These are phyloP conservation scores for Aspidoscelis tigris DNA, from an alignment of 2,113 vertebrate genomes.

Conservation along the genomic window DNA sequence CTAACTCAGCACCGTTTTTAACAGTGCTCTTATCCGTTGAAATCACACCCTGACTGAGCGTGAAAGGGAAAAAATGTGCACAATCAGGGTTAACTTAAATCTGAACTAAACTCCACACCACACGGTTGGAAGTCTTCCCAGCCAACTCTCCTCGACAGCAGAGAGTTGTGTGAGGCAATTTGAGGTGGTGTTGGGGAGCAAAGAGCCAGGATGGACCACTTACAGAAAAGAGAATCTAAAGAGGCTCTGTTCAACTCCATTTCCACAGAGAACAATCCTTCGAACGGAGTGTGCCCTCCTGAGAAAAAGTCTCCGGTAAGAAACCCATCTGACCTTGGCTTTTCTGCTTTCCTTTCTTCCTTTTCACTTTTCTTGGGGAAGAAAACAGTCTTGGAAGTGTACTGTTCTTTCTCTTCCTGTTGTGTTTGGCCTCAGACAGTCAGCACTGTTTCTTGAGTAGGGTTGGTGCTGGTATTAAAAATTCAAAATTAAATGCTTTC, in stretches of 20 bases:
- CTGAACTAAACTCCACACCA: conserved; percentile 71
- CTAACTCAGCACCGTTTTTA: conserved; percentile 48
- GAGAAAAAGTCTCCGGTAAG: conserved; percentile 76
- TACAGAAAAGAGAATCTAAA: conserved; percentile 77
- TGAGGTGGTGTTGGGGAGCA: background rate
- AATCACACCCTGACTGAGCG: conserved; percentile 44
- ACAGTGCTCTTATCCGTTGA: conserved; percentile 41
- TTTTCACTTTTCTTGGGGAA: conserved; percentile 1
- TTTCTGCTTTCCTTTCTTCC: conserved; percentile 14
- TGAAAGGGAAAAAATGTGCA: conserved; percentile 57
- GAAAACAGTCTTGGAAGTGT: conserved; percentile 32
- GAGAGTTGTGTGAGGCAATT: conserved; percentile 75
- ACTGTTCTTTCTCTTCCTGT: conserved; percentile 60
- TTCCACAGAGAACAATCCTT: conserved; percentile 72
- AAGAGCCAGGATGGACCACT: conserved; percentile 73
- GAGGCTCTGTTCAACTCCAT: conserved; percentile 77
- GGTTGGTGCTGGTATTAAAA: conserved; percentile 64
- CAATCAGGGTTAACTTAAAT: conserved; percentile 80
- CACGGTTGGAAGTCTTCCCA: conserved; percentile 77
- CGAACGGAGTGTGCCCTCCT: conserved; percentile 59
- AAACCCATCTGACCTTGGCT: conserved; percentile 52
- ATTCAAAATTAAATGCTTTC: conserved; percentile 62
- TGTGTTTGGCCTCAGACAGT: conserved; percentile 54
- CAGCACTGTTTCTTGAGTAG: conserved; percentile 62
- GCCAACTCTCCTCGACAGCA: conserved; percentile 77